Base-by-base conservation (phyloP, 2,797 vertebrate genomes). In the Artibeus lituratus region DNA sequence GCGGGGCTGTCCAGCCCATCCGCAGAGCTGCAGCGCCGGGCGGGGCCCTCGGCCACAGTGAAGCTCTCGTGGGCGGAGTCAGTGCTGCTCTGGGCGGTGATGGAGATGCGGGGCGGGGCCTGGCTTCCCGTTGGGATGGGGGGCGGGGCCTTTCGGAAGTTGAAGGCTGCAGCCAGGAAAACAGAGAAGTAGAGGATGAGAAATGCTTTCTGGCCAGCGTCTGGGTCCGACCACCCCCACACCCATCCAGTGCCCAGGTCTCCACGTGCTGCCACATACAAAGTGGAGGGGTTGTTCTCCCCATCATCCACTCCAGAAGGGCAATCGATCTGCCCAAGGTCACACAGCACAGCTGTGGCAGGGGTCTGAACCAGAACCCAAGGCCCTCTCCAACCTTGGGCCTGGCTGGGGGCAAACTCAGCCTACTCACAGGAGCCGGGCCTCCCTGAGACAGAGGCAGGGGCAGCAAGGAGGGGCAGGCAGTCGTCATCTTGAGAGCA, bases 401-500 rank as follows among this genome's bases (percentile, higher is more conserved):
- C 35, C 32, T 0, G 37, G 15, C 26, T 21, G 5, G 39, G 15
- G 51, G 10, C 81, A n/a, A 39, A 21, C 5, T 3, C 1, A 24
- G 70, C 2, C n/a, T 91, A 98, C 99, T 99, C 98, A 99, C 99
- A 99, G 83, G 99, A 99, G 98, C 99, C 99, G 82, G 99, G 98
- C 98, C 99, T 99, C 97, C 99, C 99, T 98, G 98, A 98, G 97
- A 98, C 97, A 98, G 97, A 96, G 91, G 99, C 72, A 96, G 99
- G 98, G 94, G 99, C 99, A 3, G 99, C 99, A 98, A 99, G 99
- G 98, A 99, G 99, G 0, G 99, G 99, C 97, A 99, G 99, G 98
- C 99, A 99, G 98, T 99, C 99, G 0, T 99, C 99, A 1, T 99
- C 99, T 98, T 99, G 99, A 98, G 99, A 99, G 98, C 99, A 99